Base-by-base conservation (phyloP, 2,888 invertebrate genomes). In the Eremobia ochroleuca region DNA sequence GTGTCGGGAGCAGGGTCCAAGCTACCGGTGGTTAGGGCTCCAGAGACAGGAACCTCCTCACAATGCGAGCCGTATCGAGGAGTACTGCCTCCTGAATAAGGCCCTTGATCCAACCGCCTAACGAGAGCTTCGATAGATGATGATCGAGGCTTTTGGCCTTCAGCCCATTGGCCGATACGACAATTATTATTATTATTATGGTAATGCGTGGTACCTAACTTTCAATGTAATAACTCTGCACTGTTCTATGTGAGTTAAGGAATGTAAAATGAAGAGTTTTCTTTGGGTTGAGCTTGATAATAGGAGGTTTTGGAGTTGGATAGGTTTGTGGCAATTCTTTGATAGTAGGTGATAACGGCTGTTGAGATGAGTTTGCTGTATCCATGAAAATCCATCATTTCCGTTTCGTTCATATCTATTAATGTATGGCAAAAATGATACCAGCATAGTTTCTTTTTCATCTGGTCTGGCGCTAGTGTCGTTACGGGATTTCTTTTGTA, bases 341-440 rank as follows among this genome's bases (percentile, higher is more conserved):
- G 6, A 21, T 43, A 65, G n/a, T 59, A 15, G 15, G 40, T 40
- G 37, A 25, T 25, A 61, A 5, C 25, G 64, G 28, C 2, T 5
- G 28, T 15, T 40, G 25, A 4, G 64, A 6, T 3, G 43, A 28
- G 1, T 28, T 70, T 4, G 15, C 21, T 18, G 64, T 40, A 40
- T 64, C 40, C 59, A 46, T 74, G 73, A 15, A 74, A 59, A 74
- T 74, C 73, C 58, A 74, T 59, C 67, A 82, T 82, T 80, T 82
- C 82, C 15, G 76, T 74, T 72, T 82, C 82, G 80, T 81, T 78
- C 73, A 83, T 77, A 73, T 83, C 77, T 67, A n/a, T 67, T 83
- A 34, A 83, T 73, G 77, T 82, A 80, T 49, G 80, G 80, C 40
- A 74, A 61, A 68, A 80, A 80, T 68, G 76, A 82, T 55, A 80